These are phyloP conservation scores for Epinephelus cyanopodus DNA, from an alignment of 2,113 vertebrate species.

Conservation along the genomic window DNA sequence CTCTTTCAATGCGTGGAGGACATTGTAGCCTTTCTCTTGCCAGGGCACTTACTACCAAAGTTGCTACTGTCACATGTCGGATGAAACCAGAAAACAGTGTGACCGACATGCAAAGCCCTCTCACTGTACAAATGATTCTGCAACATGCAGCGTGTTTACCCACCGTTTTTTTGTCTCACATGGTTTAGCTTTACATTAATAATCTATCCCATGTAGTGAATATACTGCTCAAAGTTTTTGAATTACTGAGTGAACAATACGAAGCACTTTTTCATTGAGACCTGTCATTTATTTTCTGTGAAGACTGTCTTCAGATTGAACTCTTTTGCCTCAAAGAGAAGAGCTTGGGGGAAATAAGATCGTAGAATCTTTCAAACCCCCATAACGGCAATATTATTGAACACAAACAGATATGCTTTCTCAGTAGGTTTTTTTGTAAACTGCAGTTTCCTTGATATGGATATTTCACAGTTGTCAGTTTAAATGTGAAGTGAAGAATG, in stretches of 20 bases:
- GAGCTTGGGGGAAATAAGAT: constrained; percentile 31
- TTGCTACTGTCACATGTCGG: constrained; percentile 47
- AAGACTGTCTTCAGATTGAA: constrained; percentile 45
- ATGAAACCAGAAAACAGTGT: constrained; percentile 26
- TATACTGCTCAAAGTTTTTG: constrained; percentile 69
- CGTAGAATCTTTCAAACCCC: constrained; percentile 22
- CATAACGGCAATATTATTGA: constrained; percentile 67
- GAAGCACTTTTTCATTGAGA: constrained; percentile 77
- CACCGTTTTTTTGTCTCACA: constrained; percentile 56
- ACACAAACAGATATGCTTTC: constrained; percentile 55
- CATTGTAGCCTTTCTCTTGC: constrained; percentile 20
- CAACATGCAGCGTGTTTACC: constrained; percentile 55
- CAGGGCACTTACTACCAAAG: constrained; percentile 55
- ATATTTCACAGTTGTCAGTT: constrained; percentile 50
- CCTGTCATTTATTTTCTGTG: constrained; percentile 56
- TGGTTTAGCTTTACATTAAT: constrained; percentile 68
- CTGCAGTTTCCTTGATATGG: constrained; percentile 41
- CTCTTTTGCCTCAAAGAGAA: constrained; percentile 56
- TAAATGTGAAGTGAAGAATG: constrained; percentile 36
- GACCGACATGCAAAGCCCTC: constrained; percentile 49
- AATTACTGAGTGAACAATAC: constrained; percentile 69
- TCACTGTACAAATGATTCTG: constrained; percentile 71
- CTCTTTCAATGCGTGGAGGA: constrained; percentile 30
- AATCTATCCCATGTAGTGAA: constrained; percentile 66
- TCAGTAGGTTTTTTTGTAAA: constrained; percentile 47